Conservation (phyloP, 2,888 invertebrate genomes). For the Serrognathus titanus region DNA sequence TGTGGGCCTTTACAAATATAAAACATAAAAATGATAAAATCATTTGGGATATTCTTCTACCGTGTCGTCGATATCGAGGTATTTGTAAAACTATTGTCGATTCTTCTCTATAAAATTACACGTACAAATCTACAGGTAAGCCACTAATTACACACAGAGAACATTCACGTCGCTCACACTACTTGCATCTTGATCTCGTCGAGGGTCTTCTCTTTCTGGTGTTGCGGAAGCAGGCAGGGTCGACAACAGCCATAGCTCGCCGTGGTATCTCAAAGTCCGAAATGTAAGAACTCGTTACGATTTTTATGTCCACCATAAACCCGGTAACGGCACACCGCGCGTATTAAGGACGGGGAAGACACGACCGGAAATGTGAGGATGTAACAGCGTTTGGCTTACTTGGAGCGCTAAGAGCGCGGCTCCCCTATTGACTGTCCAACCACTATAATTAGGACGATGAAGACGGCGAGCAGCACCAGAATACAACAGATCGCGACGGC, state of each 20-base stretch:
- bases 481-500: conserved; percentile 83
- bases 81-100: conserved; percentile 23
- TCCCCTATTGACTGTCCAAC: conserved; percentile 71
- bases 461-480: conserved; percentile 73
- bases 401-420: conserved; percentile 39
- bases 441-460: conserved; percentile 78
- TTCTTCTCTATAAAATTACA: conserved; percentile 14
- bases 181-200: background rate
- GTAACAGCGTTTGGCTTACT: background rate
- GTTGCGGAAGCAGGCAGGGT: no score
- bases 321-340: conserved; percentile 12
- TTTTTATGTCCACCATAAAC: conserved; percentile 13
- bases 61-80: background rate
- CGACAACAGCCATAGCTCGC: no score
- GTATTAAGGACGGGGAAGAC: conserved; percentile 20
- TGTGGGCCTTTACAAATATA: conserved; percentile 39
- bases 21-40: conserved; percentile 37
- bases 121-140: conserved; percentile 32
- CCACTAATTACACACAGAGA: conserved; percentile 27
- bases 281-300: conserved; percentile 3
- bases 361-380: conserved; percentile 1
- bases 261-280: background rate
- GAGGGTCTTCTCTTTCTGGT: background rate
- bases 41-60: conserved; percentile 10
- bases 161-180: background rate